These are phyloP conservation scores for Brachycybe producta DNA, from an alignment of 2,888 invertebrate species.

Conservation along the genomic window DNA sequence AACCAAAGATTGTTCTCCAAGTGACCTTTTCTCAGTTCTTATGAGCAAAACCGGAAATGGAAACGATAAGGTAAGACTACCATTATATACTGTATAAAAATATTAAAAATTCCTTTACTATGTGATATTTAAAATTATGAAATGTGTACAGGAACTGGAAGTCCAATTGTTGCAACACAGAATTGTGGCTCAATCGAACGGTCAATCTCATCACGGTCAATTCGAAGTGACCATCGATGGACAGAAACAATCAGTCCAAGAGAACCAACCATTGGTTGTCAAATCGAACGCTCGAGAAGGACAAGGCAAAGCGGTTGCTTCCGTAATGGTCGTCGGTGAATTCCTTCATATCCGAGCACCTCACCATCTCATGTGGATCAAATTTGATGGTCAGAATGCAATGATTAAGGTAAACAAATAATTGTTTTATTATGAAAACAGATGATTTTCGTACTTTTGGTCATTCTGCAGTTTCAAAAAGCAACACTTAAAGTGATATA, in stretches of 20 bases:
- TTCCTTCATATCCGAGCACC: neutral
- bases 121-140: neutral
- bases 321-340: neutral
- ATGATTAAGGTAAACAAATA: neutral
- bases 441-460: too few species aligned
- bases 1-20: constrained; percentile 33
- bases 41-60: neutral
- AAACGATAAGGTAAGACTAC: constrained; percentile 7
- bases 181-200: constrained; percentile 1
- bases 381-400: constrained; percentile 7
- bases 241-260: neutral
- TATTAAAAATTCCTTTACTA: too few species aligned
- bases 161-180: constrained; percentile 6
- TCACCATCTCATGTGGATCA: neutral
- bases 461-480: too few species aligned
- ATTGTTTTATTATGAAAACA: too few species aligned
- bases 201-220: neutral
- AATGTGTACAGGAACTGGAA: neutral
- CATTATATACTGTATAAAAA: too few species aligned
- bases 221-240: constrained; percentile 7
- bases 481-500: too few species aligned
- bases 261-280: neutral
- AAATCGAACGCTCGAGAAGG: neutral
- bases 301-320: neutral
- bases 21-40: constrained; percentile 11